phyloP scores from a whole-genome alignment of 1,140 invertebrate species.

The Drosophila albomicans region DNA sequence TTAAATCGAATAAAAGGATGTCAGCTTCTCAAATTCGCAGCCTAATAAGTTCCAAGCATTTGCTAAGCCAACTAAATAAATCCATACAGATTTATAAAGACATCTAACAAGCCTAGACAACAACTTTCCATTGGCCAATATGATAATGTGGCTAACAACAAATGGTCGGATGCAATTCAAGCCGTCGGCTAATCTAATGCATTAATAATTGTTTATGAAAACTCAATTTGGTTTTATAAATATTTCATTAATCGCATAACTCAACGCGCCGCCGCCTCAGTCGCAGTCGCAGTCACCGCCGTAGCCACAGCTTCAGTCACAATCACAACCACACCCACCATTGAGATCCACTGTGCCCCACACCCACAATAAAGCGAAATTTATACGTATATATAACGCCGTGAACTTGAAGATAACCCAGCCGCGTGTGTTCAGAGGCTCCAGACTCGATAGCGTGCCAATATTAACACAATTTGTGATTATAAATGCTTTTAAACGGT shows the following conservation, averaged over 20 bases:
- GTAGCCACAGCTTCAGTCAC: conserved; percentile 31
- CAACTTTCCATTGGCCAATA: conserved; percentile 28
- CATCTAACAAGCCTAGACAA: conserved; percentile 10
- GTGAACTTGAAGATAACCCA: conserved; percentile 69
- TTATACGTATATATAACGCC: conserved; percentile 45
- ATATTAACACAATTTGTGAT: conserved; percentile 84
- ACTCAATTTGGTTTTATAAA: conserved; percentile 78
- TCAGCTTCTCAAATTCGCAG: neutral
- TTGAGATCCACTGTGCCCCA: conserved; percentile 30
- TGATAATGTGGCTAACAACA: conserved; percentile 14
- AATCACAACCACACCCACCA: conserved; percentile 43
- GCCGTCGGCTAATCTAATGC: conserved; percentile 60
- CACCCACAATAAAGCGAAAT: conserved; percentile 21
- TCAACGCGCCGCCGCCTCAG: conserved; percentile 26
- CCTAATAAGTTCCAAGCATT: neutral
- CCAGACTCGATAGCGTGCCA: conserved; percentile 69
- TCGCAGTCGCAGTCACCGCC: too few relatives aligned
- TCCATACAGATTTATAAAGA: neutral
- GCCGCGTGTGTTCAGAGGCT: conserved; percentile 41
- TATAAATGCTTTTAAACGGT: conserved; percentile 82
- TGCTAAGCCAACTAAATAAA: neutral
- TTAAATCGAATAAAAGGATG: too few relatives aligned
- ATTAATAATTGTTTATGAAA: conserved; percentile 72
- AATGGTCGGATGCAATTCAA: conserved; percentile 45
- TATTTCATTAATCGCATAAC: conserved; percentile 77